Evolutionary conservation across 2,797 vertebrate genomes (phyloP).

Genomic region (Xiphorhynchus erythropygius): DNA sequence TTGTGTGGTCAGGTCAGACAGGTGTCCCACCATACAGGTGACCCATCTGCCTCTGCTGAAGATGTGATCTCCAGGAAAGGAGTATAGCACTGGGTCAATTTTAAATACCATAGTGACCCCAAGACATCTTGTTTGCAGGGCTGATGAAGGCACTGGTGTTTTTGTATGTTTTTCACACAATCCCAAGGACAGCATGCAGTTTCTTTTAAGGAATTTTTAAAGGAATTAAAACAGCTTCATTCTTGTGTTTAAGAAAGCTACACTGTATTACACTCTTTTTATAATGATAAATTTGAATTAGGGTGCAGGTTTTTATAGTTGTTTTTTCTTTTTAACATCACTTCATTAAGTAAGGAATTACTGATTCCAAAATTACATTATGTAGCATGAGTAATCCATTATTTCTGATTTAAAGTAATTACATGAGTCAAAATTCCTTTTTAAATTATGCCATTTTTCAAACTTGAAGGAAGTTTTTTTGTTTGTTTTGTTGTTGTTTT

Average conservation of each 20-base stretch:
- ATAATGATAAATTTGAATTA: conserved; percentile 2
- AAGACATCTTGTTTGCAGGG: background rate
- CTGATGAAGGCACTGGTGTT: background rate
- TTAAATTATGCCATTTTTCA: conserved; percentile 33
- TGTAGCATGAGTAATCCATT: conserved; percentile 17
- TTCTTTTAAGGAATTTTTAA: background rate
- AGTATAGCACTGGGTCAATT: background rate
- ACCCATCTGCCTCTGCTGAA: background rate
- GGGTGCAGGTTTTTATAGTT: background rate
- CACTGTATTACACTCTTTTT: background rate
- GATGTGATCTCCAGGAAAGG: background rate
- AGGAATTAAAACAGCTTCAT: background rate
- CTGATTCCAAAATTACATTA: conserved; percentile 50
- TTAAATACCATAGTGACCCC: background rate
- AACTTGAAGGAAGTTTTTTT: background rate
- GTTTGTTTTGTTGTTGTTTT: too few species aligned
- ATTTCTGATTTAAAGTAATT: conserved; percentile 50
- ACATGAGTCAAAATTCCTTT: conserved; percentile 38
- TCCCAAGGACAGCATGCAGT: background rate
- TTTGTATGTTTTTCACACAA: background rate
- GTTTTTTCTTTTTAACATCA: background rate
- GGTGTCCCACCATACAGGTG: background rate
- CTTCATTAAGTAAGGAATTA: conserved; percentile 48
- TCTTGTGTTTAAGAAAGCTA: background rate
- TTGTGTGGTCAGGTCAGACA: background rate